Evolutionary conservation across 2,797 vertebrate species (phyloP).

Genomic region (Sus cebifrons): DNA sequence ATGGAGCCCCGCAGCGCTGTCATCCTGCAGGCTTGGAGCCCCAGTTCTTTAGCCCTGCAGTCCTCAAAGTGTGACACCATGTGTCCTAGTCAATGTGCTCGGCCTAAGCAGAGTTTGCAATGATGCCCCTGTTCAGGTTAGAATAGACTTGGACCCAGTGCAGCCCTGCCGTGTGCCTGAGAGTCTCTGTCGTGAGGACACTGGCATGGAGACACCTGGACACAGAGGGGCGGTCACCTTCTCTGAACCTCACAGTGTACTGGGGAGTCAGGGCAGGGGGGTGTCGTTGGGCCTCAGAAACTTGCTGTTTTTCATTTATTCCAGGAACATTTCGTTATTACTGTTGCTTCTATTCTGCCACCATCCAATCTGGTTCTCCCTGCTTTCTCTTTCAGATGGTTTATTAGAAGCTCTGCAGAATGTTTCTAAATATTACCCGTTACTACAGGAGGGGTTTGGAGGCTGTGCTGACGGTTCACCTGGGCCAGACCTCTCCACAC

Average conservation of each 20-base stretch:
- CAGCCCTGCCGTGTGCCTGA: not conserved
- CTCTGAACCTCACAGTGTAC: not conserved
- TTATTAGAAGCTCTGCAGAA: not conserved
- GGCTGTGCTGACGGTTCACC: not conserved
- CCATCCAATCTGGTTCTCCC: not conserved
- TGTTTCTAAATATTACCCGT: slow-evolving; percentile 8
- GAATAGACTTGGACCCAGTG: not conserved
- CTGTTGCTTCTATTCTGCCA: not conserved
- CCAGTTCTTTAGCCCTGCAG: not conserved
- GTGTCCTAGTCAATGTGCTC: not conserved
- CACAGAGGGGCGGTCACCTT: not conserved
- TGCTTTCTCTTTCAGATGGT: not conserved
- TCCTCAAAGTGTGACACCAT: not conserved
- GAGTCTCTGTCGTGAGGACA: not conserved
- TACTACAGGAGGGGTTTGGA: not conserved
- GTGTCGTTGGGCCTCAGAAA: not conserved
- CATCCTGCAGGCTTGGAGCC: not conserved
- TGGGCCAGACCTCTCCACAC: not conserved
- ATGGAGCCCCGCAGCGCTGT: no score
- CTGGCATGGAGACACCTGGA: not conserved
- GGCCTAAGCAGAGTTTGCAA: not conserved
- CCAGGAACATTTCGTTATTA: not conserved
- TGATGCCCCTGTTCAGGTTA: not conserved
- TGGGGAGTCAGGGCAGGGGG: not conserved
- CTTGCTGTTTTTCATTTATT: slow-evolving; percentile 7